Base-by-base conservation (phyloP, 2,888 invertebrate species). In the Trissonchulus sp. region DNA sequence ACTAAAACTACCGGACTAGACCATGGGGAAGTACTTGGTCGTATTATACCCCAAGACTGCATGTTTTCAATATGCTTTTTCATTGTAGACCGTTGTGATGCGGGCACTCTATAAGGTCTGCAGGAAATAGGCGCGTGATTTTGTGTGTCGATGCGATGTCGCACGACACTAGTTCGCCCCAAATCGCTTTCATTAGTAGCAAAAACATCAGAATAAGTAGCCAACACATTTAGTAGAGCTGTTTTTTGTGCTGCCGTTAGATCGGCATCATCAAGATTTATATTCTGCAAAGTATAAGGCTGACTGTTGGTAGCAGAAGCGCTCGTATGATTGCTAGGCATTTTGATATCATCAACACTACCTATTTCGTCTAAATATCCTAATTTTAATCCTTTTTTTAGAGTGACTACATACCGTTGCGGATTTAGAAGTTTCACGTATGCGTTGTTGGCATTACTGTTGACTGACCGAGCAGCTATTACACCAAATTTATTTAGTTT, bases 1-100 rank as follows among this genome's bases (percentile, higher is more conserved):
- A 72, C 72, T 2, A 60, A 30, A 2, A 72, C 38, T 18, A 72
- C 23, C 8, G 72, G 72, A 72, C 48, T 48, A 30, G 72, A 2
- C 72, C 72, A 72, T 3, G 72, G 72, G n/a, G 31, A 31, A n/a
- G 18, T 15, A 62, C 31, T 31, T n/a, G n/a, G n/a, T 8, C 31
- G 31, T 18, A 71, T 71, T 28, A 71, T 15, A 15, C 71, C 71
- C 8, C 28, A 3, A 8, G 3, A 3, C 28, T 34, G 3, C 71
- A 71, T 71, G 8, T 71, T 36, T 8, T 3, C 3, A 3, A 71
- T 3, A 71, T 71, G 35, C 37, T 34, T 35, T 15, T 36, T 35
- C 3, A 34, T 28, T n/a, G 2, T 15, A 3, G 3, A 3, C 8
- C 37, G 23, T 34, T 33, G 8, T 71, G 30, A 8, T 8, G 8